Conservation (phyloP, 2,113 vertebrate genomes). For the Boulengeromyrus knoepffleri region DNA sequence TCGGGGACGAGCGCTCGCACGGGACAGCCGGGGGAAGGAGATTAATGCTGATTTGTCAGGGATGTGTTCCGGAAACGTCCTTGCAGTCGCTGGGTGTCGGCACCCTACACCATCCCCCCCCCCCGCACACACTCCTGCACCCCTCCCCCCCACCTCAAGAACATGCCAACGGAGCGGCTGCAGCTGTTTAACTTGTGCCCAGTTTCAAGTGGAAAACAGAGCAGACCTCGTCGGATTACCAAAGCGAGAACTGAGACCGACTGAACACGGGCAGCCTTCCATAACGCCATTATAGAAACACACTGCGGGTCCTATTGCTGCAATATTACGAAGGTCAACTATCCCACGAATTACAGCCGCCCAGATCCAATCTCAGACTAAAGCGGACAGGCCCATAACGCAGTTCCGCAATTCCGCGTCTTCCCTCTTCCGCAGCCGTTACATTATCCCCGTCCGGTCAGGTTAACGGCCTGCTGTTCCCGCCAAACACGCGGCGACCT, state of each 20-base stretch:
- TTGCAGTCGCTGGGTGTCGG: conserved; percentile 3
- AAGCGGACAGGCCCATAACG: neutral
- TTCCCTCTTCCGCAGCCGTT: neutral
- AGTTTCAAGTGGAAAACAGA: neutral
- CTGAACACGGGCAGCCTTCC: neutral
- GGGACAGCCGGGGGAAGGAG: neutral
- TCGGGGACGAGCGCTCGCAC: neutral
- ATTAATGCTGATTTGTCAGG: conserved; percentile 33
- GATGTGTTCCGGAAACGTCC: conserved; percentile 30
- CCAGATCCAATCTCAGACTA: neutral
- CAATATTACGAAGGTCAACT: neutral
- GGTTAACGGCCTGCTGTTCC: neutral
- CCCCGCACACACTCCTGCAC: no score
- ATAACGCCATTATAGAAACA: neutral
- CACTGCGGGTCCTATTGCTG: neutral
- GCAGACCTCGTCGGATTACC: neutral
- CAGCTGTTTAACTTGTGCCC: neutral
- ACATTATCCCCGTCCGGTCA: neutral
- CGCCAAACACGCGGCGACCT: neutral
- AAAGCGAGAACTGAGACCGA: neutral
- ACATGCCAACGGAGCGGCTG: neutral
- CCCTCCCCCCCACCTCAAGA: neutral
- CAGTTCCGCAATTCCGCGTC: neutral
- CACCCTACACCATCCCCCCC: neutral
- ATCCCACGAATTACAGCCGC: neutral